These are phyloP conservation scores for Watersipora subatra DNA, from an alignment of 1,140 invertebrate genomes.

Conservation along the genomic window DNA sequence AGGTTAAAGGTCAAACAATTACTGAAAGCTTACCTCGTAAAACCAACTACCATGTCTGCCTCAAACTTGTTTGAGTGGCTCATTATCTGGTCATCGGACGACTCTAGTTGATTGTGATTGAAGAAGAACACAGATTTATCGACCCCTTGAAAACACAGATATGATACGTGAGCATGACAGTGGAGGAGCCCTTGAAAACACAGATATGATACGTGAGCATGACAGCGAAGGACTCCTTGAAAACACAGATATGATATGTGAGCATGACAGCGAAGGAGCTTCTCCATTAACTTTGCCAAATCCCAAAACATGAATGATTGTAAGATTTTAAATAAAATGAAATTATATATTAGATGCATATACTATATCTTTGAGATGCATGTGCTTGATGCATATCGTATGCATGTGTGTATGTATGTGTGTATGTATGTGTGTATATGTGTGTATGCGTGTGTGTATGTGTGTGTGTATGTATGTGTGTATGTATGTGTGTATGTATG, in stretches of 20 bases:
- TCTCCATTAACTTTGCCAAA: background rate
- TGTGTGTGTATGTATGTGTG: no score
- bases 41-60: conserved; percentile 17
- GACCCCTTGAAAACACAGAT: background rate
- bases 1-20: no score
- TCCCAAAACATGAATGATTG: no score
- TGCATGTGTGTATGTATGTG: no score
- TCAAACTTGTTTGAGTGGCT: conserved; percentile 27
- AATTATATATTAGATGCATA: no score
- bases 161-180: background rate
- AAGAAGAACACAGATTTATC: conserved; percentile 24
- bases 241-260: conserved; percentile 37
- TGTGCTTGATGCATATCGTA: no score
- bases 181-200: background rate
- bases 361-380: no score
- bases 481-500: no score
- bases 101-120: conserved; percentile 19
- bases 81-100: conserved; percentile 13
- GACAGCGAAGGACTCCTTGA: background rate
- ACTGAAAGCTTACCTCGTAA: no score
- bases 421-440: no score
- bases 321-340: no score
- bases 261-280: conserved; percentile 22
- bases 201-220: background rate
- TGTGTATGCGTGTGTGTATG: no score